Conservation (phyloP, 2,113 vertebrate species). For the Cyanocitta stelleri region DNA sequence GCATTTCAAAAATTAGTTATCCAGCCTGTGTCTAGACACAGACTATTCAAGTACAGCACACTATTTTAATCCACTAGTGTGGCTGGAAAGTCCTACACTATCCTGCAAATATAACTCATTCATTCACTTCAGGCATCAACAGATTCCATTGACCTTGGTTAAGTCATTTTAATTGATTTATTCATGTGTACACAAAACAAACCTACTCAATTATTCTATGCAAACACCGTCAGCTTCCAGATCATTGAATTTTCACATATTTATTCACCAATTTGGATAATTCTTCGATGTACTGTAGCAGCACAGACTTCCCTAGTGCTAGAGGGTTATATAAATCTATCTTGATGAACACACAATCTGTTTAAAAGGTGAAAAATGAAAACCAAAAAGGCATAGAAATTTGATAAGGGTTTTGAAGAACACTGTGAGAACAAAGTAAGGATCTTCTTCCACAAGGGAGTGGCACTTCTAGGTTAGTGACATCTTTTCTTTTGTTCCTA, state of each 20-base stretch:
- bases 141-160: conserved; percentile 6
- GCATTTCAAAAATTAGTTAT: not conserved
- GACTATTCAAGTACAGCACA: not conserved
- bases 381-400: not conserved
- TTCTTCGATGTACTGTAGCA: not conserved
- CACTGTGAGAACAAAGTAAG: not conserved
- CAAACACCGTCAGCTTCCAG: conserved; percentile 40
- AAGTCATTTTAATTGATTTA: conserved; percentile 38
- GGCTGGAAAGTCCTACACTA: not conserved
- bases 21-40: not conserved
- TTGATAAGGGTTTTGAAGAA: not conserved
- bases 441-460: not conserved
- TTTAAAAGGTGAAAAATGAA: not conserved
- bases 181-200: conserved; percentile 24
- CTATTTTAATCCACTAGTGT: not conserved
- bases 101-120: not conserved
- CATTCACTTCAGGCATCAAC: conserved; percentile 6
- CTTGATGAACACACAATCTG: not conserved
- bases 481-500: not conserved
- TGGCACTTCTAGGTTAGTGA: not conserved
- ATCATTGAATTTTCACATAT: conserved; percentile 23
- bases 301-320: not conserved
- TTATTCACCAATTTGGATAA: conserved; percentile 13
- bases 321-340: not conserved
- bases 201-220: conserved; percentile 26